These are phyloP conservation scores for Crepidodera aurea DNA, from an alignment of 2,888 invertebrate species.

Conservation along the genomic window DNA sequence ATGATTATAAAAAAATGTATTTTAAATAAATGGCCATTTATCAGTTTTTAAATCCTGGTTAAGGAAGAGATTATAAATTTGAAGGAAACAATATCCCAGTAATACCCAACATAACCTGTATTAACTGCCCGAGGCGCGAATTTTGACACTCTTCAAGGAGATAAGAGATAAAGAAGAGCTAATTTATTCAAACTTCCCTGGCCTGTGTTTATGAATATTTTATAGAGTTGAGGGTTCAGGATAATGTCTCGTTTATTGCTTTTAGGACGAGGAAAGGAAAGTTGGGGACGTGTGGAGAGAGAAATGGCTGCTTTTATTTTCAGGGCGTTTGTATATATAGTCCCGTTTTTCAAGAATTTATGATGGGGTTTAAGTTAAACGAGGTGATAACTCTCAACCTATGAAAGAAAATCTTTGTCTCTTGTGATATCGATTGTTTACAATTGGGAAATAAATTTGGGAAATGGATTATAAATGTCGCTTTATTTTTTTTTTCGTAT, in stretches of 20 bases:
- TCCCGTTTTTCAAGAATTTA: conserved; percentile 22
- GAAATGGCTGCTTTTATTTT: conserved; percentile 22
- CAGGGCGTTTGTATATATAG: conserved; percentile 13
- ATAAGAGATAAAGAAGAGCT: conserved; percentile 32
- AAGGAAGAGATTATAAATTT: too few relatives aligned
- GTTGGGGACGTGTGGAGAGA: conserved; percentile 11
- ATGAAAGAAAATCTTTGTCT: conserved; percentile 15
- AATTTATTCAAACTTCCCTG: conserved; percentile 36
- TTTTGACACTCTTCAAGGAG: conserved; percentile 32
- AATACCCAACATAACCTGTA: conserved; percentile 19
- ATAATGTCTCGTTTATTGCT: conserved; percentile 32
- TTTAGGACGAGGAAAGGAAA: conserved; percentile 8
- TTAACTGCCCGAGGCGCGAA: conserved; percentile 30
- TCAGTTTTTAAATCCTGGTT: too few relatives aligned
- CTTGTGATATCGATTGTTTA: conserved; percentile 18
- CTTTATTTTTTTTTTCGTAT: too few relatives aligned
- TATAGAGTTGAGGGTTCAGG: conserved; percentile 30
- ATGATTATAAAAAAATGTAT: too few relatives aligned
- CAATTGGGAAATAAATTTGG: neutral
- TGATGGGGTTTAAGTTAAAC: conserved; percentile 17
- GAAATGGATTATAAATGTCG: too few relatives aligned
- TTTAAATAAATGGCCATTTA: too few relatives aligned
- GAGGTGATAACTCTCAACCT: conserved; percentile 9
- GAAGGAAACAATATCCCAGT: neutral
- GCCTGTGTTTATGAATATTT: conserved; percentile 40